Percentiles rank a stretch among this genome's conserved stretches.
These are phyloP conservation scores for Macroglossus sobrinus DNA, from an alignment of 2,113 vertebrate species.

Conservation along the genomic window DNA sequence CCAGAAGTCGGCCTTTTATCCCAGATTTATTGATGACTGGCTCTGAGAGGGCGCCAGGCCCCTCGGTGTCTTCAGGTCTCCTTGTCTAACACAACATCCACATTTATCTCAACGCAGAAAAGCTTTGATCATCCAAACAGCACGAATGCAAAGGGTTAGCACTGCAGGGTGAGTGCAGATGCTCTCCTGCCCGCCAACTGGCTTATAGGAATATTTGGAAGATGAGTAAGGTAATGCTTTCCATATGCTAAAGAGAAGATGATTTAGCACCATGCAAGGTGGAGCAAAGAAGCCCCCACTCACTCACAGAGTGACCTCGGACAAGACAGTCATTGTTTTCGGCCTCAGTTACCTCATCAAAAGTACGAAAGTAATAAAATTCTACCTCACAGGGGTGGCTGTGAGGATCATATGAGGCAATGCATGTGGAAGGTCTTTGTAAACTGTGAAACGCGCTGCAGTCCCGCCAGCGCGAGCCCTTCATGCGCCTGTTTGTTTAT, in stretches of 20 bases:
- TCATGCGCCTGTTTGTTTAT: background rate
- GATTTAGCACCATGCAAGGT: background rate
- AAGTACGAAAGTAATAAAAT: background rate
- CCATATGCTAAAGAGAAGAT: background rate
- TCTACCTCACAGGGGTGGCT: background rate
- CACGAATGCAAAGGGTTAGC: background rate
- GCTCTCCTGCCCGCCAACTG: background rate
- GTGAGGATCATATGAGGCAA: background rate
- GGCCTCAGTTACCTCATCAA: background rate
- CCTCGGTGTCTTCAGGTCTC: background rate
- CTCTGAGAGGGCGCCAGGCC: background rate
- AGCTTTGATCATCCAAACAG: background rate
- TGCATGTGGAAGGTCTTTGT: background rate
- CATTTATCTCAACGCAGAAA: background rate
- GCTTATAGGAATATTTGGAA: conserved; percentile 2
- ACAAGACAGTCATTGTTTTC: background rate
- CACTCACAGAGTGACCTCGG: background rate
- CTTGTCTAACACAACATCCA: background rate
- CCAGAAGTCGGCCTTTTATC: background rate
- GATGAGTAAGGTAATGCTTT: conserved; percentile 37
- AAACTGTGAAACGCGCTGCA: background rate
- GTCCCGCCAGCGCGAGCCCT: fast-evolving
- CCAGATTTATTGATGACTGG: background rate
- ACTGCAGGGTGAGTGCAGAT: background rate
- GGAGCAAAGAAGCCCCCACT: background rate